Evolutionary conservation across 2,113 vertebrate genomes (phyloP).

Genomic region (Columba livia): DNA sequence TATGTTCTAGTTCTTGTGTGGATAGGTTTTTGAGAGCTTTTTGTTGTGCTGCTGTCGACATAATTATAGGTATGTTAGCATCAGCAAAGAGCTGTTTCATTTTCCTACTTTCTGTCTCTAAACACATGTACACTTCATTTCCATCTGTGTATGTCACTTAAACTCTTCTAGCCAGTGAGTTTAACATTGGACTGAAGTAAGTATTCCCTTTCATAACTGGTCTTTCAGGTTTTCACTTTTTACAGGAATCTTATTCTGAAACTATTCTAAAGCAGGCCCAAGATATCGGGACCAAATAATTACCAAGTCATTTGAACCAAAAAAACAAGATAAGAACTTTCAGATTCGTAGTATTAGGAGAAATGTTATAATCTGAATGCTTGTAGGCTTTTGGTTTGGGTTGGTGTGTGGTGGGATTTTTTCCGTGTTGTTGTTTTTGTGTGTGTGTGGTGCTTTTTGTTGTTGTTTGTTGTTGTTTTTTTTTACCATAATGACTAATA

Average conservation of each 20-base stretch:
- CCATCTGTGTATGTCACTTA: neutral
- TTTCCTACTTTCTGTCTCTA: neutral
- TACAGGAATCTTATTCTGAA: neutral
- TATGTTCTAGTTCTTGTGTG: neutral
- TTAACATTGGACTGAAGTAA: neutral
- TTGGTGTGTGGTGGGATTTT: neutral
- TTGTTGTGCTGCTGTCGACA: neutral
- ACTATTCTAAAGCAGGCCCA: neutral
- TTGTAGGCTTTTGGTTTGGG: neutral
- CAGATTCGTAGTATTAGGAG: neutral
- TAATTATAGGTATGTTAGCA: neutral
- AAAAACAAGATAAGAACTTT: neutral
- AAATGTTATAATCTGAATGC: neutral
- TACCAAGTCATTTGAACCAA: neutral
- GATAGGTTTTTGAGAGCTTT: neutral
- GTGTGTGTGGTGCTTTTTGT: no score
- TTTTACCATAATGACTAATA: neutral
- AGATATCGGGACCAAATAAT: neutral
- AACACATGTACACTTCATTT: rapidly evolving
- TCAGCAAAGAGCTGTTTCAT: neutral
- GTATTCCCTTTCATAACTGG: neutral
- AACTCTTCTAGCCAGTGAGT: neutral
- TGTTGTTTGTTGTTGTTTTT: neutral
- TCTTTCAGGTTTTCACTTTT: conserved; percentile 1
- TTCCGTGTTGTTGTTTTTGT: neutral